Evolutionary conservation across 2,797 vertebrate species (phyloP).

Genomic region (Sus cebifrons): DNA sequence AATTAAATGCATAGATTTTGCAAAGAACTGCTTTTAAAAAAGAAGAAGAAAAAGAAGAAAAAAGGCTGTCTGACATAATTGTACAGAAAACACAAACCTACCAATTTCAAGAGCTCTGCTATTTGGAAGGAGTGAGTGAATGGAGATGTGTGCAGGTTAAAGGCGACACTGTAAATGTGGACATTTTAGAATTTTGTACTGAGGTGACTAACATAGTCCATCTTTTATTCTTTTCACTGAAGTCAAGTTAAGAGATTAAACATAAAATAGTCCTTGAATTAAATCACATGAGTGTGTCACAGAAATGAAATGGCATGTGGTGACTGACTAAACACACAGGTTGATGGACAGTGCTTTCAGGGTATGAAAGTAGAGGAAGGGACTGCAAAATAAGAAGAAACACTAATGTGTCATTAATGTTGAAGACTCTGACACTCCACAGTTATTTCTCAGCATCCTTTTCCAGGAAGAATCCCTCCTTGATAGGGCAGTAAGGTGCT

Average conservation of each 20-base stretch:
- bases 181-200: constrained; percentile 36
- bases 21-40: constrained; percentile 55
- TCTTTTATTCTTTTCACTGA: constrained; percentile 68
- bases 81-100: constrained; percentile 65
- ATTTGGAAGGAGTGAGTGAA: constrained; percentile 57
- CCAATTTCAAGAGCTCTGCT: constrained; percentile 64
- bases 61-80: constrained; percentile 23
- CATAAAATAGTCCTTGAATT: constrained; percentile 34
- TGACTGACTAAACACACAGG: constrained; percentile 90
- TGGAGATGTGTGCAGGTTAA: constrained; percentile 55
- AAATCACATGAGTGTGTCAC: constrained; percentile 57
- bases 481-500: constrained; percentile 35
- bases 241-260: constrained; percentile 33
- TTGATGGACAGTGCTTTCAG: constrained; percentile 96
- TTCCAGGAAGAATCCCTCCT: constrained; percentile 73
- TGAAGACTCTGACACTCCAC: constrained; percentile 89
- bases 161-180: not conserved
- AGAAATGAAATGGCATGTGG: constrained; percentile 69
- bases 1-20: constrained; percentile 57
- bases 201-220: constrained; percentile 30
- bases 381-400: constrained; percentile 97
- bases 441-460: constrained; percentile 46
- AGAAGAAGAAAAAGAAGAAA: not conserved
- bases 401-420: constrained; percentile 92
- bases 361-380: constrained; percentile 97